Conservation (phyloP, 2,113 vertebrate genomes). For the Brienomyrus longianalis region DNA sequence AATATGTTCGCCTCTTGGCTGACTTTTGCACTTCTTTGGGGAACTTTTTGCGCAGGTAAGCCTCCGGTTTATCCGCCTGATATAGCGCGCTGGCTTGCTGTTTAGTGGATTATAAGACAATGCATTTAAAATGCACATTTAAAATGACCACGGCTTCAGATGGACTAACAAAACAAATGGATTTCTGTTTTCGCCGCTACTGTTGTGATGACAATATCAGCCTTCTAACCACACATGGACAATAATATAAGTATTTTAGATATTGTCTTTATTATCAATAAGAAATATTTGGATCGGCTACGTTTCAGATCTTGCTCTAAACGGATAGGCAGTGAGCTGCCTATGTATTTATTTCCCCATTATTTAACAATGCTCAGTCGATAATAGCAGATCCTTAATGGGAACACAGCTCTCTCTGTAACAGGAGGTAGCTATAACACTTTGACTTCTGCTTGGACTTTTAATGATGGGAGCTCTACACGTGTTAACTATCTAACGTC, state of each 20-base stretch:
- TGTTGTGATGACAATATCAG: neutral
- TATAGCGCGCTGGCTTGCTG: neutral
- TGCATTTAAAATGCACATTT: constrained; percentile 7
- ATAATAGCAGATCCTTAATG: neutral
- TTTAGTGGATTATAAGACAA: neutral
- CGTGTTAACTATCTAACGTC: neutral
- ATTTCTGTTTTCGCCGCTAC: neutral
- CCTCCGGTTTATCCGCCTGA: neutral
- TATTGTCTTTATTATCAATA: neutral
- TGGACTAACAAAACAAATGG: neutral
- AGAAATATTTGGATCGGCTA: neutral
- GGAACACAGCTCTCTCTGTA: neutral
- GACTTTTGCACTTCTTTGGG: constrained; percentile 70
- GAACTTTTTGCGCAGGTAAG: constrained; percentile 77
- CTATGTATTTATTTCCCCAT: neutral
- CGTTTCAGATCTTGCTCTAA: neutral
- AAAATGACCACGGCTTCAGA: neutral
- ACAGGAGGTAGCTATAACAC: neutral
- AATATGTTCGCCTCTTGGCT: constrained; percentile 66
- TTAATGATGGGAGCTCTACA: neutral
- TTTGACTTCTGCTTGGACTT: neutral
- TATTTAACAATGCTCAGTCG: neutral
- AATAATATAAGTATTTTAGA: neutral
- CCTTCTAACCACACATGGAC: neutral
- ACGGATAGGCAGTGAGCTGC: neutral